Evolutionary conservation across 1,140 invertebrate species (phyloP).

Genomic region (Hormaphis cornu): DNA sequence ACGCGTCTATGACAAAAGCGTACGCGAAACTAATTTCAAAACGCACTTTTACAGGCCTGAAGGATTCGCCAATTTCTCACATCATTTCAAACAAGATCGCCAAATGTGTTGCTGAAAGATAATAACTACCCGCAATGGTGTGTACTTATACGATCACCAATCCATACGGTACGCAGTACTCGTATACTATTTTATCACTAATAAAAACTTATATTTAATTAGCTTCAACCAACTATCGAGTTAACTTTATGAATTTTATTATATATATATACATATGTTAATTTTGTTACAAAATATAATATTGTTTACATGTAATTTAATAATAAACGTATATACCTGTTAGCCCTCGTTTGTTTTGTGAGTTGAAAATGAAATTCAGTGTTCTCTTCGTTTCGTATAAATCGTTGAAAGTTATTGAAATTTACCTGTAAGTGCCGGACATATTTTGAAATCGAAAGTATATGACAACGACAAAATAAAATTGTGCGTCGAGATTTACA

Average conservation of each 20-base stretch:
- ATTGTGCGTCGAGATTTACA: too few relatives aligned
- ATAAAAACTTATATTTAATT: background rate
- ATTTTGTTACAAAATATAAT: background rate
- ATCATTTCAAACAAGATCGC: conserved; percentile 22
- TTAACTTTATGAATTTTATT: conserved; percentile 1
- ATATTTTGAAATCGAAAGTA: too few relatives aligned
- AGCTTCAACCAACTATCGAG: conserved; percentile 22
- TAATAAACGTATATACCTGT: background rate
- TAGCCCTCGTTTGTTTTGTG: too few relatives aligned
- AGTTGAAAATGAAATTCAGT: too few relatives aligned
- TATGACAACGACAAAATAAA: too few relatives aligned
- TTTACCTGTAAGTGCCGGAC: too few relatives aligned
- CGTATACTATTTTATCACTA: background rate
- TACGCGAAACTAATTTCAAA: too few relatives aligned
- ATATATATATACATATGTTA: too few relatives aligned
- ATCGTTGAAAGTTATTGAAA: too few relatives aligned
- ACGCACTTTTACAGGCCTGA: conserved; percentile 1
- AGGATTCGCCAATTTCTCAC: conserved; percentile 22
- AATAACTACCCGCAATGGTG: background rate
- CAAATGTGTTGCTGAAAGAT: conserved; percentile 17
- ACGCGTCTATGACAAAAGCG: too few relatives aligned
- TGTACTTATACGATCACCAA: background rate
- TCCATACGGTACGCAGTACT: too few relatives aligned
- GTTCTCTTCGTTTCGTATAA: too few relatives aligned
- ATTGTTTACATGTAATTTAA: conserved; percentile 2